These are phyloP conservation scores for Anneissia japonica DNA, from an alignment of 35 echinoderm and acorn worm species.

Conservation along the genomic window DNA sequence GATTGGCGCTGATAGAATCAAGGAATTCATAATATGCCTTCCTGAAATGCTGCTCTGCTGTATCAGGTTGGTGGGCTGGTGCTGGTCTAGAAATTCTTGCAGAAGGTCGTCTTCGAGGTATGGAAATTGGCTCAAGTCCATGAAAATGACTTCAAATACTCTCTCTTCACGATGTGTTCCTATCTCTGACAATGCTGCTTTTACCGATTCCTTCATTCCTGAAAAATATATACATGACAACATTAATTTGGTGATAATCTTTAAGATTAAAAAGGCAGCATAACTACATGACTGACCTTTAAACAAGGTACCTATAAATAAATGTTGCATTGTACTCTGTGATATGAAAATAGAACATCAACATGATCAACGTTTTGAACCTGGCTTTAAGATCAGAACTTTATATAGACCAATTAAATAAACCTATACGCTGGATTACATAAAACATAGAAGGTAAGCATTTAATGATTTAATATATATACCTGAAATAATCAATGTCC, in stretches of 20 bases:
- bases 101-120: slow-evolving; percentile 16
- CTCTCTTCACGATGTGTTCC: neutral
- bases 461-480: neutral
- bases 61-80: slow-evolving; percentile 8
- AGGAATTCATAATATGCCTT: slow-evolving; percentile 6
- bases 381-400: too few species aligned
- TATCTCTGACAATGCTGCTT: slow-evolving; percentile 17
- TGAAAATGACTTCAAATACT: slow-evolving; percentile 30
- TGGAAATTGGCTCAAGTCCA: neutral
- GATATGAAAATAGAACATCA: too few species aligned
- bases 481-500: slow-evolving; percentile 23
- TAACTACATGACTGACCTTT: too few species aligned
- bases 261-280: too few species aligned
- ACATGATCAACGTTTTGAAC: too few species aligned
- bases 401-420: too few species aligned
- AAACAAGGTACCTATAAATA: too few species aligned
- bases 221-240: neutral
- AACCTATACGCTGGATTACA: too few species aligned
- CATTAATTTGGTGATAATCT: too few species aligned
- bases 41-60: slow-evolving; percentile 20
- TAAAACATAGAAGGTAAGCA: too few species aligned
- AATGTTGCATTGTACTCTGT: too few species aligned
- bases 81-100: slow-evolving; percentile 17
- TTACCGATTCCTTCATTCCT: slow-evolving; percentile 23
- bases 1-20: slow-evolving; percentile 17